phyloP scores from a whole-genome alignment of 2,113 vertebrate species.

The Theristicus caerulescens region DNA sequence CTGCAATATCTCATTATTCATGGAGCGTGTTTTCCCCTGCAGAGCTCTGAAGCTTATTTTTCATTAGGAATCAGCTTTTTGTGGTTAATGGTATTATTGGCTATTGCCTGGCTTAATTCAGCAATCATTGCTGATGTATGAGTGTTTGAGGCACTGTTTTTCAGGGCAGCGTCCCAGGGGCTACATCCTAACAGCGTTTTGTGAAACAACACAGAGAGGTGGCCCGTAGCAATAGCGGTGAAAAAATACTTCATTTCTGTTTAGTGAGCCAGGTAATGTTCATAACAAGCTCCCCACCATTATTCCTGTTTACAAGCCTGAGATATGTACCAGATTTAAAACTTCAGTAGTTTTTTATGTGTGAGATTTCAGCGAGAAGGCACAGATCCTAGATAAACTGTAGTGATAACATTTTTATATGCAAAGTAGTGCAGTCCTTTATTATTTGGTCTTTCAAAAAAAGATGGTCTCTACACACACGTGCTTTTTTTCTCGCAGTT shows the following conservation, averaged over 20 bases:
- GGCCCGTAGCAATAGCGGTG: rapidly evolving
- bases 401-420: background rate
- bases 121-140: background rate
- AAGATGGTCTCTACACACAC: background rate
- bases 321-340: background rate
- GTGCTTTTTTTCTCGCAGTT: background rate
- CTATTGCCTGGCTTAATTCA: background rate
- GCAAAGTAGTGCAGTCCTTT: background rate
- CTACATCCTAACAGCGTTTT: background rate
- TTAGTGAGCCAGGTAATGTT: background rate
- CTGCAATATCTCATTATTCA: background rate
- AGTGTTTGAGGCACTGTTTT: background rate
- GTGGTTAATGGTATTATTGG: background rate
- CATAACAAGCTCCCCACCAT: background rate
- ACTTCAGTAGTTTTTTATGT: background rate
- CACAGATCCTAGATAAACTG: background rate
- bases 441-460: background rate
- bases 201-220: background rate
- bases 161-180: background rate
- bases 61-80: background rate
- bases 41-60: background rate
- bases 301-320: background rate
- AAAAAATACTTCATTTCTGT: background rate
- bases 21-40: background rate
- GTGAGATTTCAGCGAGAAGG: background rate